These are phyloP conservation scores for Trematocara zebra DNA, from an alignment of 2,113 vertebrate species.

Conservation along the genomic window DNA sequence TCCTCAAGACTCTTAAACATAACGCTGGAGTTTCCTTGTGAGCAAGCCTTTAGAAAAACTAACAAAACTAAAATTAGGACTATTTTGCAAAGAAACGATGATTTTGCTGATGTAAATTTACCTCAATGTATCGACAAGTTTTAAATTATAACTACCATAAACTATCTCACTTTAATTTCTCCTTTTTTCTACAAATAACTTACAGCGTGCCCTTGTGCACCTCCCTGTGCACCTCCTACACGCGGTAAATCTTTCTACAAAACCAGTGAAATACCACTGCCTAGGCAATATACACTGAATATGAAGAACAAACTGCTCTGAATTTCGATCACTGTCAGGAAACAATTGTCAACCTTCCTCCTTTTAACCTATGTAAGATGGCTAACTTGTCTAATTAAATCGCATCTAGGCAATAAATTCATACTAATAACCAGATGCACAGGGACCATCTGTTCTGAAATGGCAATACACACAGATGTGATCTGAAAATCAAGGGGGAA, in stretches of 20 bases:
- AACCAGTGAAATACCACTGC: background rate
- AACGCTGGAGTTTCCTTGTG: background rate
- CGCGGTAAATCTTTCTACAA: rapidly evolving
- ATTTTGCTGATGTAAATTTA: background rate
- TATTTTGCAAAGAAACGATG: background rate
- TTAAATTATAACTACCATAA: background rate
- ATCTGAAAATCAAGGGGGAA: conserved; percentile 28
- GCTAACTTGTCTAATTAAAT: conserved; percentile 67
- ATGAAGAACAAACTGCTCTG: background rate
- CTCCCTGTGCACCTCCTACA: background rate
- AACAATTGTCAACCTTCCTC: background rate
- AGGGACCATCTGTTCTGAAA: conserved; percentile 51
- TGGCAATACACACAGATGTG: conserved; percentile 41
- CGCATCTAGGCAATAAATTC: conserved; percentile 46
- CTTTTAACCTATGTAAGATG: conserved; percentile 28
- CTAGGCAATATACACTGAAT: background rate
- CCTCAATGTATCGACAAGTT: background rate
- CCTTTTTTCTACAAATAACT: background rate
- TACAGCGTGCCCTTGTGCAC: background rate
- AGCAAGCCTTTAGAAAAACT: background rate
- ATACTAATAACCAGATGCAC: conserved; percentile 40
- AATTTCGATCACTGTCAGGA: background rate
- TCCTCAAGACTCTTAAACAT: background rate
- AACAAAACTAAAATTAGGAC: background rate
- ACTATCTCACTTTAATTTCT: background rate